These are phyloP conservation scores for Pholis gunnellus DNA, from an alignment of 2,113 vertebrate species.

Conservation along the genomic window DNA sequence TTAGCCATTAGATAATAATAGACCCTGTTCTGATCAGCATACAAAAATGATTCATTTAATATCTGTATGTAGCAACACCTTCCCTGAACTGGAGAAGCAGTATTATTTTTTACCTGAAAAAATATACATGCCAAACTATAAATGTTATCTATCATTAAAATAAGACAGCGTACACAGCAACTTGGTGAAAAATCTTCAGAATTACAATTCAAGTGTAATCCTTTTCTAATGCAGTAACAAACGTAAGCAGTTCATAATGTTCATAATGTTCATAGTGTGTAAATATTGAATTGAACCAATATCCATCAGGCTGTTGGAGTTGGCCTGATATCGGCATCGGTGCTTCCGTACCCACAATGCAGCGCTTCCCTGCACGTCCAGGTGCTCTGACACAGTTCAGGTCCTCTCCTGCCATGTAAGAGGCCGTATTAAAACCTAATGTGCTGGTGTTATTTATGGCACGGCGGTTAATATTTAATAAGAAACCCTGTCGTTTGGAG, in stretches of 20 bases:
- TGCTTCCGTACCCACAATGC: neutral
- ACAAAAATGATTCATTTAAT: neutral
- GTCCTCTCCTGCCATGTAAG: conserved; percentile 17
- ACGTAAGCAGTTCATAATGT: no score
- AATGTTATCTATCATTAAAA: neutral
- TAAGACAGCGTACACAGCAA: neutral
- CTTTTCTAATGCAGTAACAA: neutral
- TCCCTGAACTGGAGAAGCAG: no score
- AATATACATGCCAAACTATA: neutral
- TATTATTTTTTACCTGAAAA: no score
- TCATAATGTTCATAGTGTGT: neutral
- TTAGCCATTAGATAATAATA: neutral
- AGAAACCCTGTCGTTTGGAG: conserved; percentile 68
- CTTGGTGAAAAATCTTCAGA: neutral
- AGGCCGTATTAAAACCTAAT: conserved; percentile 50
- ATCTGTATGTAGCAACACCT: neutral
- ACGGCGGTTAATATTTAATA: conserved; percentile 78
- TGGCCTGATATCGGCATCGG: neutral
- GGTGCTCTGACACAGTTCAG: conserved; percentile 16
- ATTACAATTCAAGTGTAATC: neutral
- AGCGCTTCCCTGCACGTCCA: neutral
- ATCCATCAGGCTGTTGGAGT: no score
- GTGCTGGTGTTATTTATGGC: conserved; percentile 67
- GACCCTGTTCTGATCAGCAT: neutral
- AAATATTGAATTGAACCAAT: neutral